Percentiles rank a stretch among this genome's conserved stretches.
Evolutionary conservation across 1,140 invertebrate genomes (phyloP).

Genomic region (Neodiprion pinetum): DNA sequence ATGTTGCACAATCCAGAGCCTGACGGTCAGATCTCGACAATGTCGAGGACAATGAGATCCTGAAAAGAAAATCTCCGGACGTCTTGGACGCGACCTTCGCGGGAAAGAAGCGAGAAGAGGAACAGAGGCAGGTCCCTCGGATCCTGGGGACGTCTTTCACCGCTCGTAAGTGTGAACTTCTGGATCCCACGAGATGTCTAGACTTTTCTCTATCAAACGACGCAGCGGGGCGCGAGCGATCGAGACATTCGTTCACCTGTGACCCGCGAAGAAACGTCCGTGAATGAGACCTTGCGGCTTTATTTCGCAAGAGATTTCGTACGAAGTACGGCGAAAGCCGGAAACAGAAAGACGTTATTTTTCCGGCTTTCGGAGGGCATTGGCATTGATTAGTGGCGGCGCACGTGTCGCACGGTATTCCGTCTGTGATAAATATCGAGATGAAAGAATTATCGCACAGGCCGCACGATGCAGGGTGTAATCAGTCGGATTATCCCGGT

Average conservation of each 20-base stretch:
- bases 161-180: background rate
- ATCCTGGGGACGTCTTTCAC: background rate
- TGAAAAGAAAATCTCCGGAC: background rate
- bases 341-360: too few species aligned
- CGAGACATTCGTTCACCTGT: background rate
- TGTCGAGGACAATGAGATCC: background rate
- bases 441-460: too few species aligned
- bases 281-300: background rate
- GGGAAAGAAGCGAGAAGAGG: background rate
- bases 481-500: background rate
- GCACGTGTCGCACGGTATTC: too few species aligned
- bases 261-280: background rate
- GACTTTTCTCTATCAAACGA: background rate
- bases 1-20: background rate
- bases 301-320: background rate
- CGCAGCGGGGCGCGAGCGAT: conserved; percentile 2
- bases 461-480: background rate
- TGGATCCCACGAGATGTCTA: background rate
- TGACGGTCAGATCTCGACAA: background rate
- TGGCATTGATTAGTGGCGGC: too few species aligned
- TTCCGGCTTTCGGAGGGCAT: too few species aligned
- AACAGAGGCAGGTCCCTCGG: background rate
- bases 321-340: too few species aligned
- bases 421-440: too few species aligned
- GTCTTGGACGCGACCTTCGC: background rate